Evolutionary conservation across 2,888 invertebrate genomes (phyloP).

Genomic region (Dione vanillae): DNA sequence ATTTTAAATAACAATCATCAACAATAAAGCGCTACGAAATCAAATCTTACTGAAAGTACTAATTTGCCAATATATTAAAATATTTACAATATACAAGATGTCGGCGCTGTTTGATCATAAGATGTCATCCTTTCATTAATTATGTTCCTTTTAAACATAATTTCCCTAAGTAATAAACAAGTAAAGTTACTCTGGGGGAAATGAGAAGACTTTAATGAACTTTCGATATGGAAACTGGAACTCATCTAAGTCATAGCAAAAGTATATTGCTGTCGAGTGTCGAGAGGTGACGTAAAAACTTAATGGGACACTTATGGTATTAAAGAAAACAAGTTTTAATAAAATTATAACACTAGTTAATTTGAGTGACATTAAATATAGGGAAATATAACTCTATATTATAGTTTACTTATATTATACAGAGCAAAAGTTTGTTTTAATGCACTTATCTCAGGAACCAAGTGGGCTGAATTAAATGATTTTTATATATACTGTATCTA

Average conservation of each 20-base stretch:
- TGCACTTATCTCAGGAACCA: too few species aligned
- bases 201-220: slow-evolving; percentile 18
- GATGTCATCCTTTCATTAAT: slow-evolving; percentile 10
- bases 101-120: not conserved
- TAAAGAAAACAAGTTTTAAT: too few species aligned
- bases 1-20: not conserved
- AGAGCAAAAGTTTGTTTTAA: too few species aligned
- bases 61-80: not conserved
- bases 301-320: too few species aligned
- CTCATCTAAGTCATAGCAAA: not conserved
- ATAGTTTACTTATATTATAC: too few species aligned
- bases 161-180: slow-evolving; percentile 15
- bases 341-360: too few species aligned
- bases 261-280: not conserved
- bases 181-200: slow-evolving; percentile 1
- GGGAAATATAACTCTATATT: too few species aligned
- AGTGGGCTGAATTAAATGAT: too few species aligned
- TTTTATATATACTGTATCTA: too few species aligned
- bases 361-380: too few species aligned
- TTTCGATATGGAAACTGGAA: slow-evolving; percentile 8
- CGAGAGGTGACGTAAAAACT: too few species aligned
- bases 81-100: not conserved
- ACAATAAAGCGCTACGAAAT: not conserved
- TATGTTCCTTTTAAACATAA: slow-evolving; percentile 12
- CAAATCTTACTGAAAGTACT: not conserved